phyloP scores from a whole-genome alignment of 2,797 vertebrate genomes.

The Sebastolobus altivelis region DNA sequence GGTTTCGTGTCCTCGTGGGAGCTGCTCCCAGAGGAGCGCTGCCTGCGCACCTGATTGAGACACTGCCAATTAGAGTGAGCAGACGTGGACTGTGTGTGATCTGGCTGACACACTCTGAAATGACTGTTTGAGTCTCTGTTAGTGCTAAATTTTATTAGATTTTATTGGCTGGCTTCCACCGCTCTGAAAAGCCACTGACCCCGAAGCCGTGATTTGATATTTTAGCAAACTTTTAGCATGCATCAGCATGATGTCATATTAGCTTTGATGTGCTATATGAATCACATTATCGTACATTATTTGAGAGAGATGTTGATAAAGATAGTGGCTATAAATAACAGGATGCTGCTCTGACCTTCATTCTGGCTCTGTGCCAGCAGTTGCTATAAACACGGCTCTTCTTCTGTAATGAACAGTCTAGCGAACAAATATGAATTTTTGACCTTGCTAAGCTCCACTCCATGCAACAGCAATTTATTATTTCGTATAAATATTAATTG shows the following conservation, averaged over 20 bases:
- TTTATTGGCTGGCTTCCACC: conserved; percentile 17
- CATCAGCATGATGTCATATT: conserved; percentile 10
- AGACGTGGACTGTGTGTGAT: conserved; percentile 50
- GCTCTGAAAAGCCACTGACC: neutral
- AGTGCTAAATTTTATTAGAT: conserved; percentile 22
- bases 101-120: conserved; percentile 44
- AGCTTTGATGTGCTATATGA: neutral
- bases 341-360: conserved; percentile 52
- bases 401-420: conserved; percentile 32
- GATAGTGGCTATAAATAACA: conserved; percentile 42
- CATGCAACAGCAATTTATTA: neutral
- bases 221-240: neutral
- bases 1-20: conserved; percentile 41
- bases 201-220: neutral
- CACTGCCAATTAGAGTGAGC: conserved; percentile 62
- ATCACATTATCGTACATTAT: conserved; percentile 23
- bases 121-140: conserved; percentile 21
- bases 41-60: conserved; percentile 52
- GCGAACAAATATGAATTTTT: conserved; percentile 26
- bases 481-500: conserved; percentile 5
- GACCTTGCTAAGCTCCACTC: conserved; percentile 14
- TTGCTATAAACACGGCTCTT: conserved; percentile 37
- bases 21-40: conserved; percentile 50
- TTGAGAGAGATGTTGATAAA: conserved; percentile 32
- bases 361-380: conserved; percentile 29